Base-by-base conservation (phyloP, 2,888 invertebrate species). In the Lepidochrysops patricia region DNA sequence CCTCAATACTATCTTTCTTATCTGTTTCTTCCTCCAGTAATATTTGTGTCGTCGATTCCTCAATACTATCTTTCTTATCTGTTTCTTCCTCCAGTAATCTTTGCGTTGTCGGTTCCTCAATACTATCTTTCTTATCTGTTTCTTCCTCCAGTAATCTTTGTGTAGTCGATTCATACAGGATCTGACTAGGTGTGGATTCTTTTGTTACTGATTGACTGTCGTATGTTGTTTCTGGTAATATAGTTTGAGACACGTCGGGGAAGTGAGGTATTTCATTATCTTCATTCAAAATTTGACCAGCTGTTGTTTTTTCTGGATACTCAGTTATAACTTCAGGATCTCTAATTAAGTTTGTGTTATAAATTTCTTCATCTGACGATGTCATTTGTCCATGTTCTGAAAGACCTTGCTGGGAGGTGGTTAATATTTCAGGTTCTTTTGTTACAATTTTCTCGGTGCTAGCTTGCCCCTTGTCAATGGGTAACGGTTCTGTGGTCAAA, bases 271-370 rank as follows among this genome's bases (percentile, higher is more conserved):
- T 59, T 52, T 59, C 35, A 9, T 15, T 19, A 26, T 27, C 49
- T 9, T 59, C 7, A 4, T 23, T n/a, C 4, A 5, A 4, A 2
- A 12, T 52, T 19, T 26, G 35, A 2, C 12, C 59, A 19, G 61
- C 61, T 60, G 60, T 48, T 15, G 49, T 48, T 15, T 19, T 32
- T 60, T 61, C 57, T 12, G 60, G 48, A 52, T 60, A 15, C 26
- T 57, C 60, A 57, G 57, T 60, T 32, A 6, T 48, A 12, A 57
- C 23, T 26, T 25, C 60, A 12, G 23, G 49, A 26, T 50, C n/a
- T 26, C 12, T 50, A 26, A 12, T 26, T 23, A 26, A 13, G 25
- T 50, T 26, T 26, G 50, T 12, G n/a, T 2, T 26, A 50, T 26
- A 50, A 15, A 50, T 52, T 9, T 61, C 27, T 19, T 54, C 59